Evolutionary conservation across 2,888 invertebrate genomes (phyloP), one percentile per base, ranked within the genome.

Genomic region (Anthrax anthrax): DNA sequence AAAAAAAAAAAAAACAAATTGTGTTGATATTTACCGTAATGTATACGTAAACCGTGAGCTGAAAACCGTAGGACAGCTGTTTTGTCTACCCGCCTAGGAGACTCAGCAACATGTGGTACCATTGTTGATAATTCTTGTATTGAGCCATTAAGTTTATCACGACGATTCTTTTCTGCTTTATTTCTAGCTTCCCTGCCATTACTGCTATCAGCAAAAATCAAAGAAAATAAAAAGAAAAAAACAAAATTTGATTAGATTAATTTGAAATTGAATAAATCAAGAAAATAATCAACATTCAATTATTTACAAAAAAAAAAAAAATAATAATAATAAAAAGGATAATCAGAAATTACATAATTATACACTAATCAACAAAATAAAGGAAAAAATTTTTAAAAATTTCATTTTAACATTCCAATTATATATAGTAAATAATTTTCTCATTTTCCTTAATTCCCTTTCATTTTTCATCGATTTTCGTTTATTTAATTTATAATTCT

Each of bases 81-180:
- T 70, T 94, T 94, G 70, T 94, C 92, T 60, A 91, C 78, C 60
- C 85, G 80, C 55, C 88, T 81, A 43, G 84, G 79, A 51, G 88
- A 84, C 60, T 79, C 79, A 39, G 84, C 78, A 47, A 90, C 82
- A 65, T 85, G 79, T n/a, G 90, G 86, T 53, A 92, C 80, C 59
- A 90, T 74, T 40, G 78, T 73, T 52, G 86, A 84, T 64, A 94
- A 75, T 63, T 86, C 83, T 48, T 78, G 77, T 57, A 95, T 89
- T 63, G 82, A 84, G 29, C 79, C 76, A 70, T 92, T 94, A 56
- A 92, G 76, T 64, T 86, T 86, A 65, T 91, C 90, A 47, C 94
- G 76, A 34, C 94, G 78, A 66, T 85, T 81, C 68, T 94, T 94
- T 65, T 95, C 94, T 12, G 91, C 91, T 61, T 81, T 76, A 62